Percentiles rank a stretch among this genome's conserved stretches.
Conservation (phyloP, 2,113 vertebrate genomes). For the Catagonus wagneri region DNA sequence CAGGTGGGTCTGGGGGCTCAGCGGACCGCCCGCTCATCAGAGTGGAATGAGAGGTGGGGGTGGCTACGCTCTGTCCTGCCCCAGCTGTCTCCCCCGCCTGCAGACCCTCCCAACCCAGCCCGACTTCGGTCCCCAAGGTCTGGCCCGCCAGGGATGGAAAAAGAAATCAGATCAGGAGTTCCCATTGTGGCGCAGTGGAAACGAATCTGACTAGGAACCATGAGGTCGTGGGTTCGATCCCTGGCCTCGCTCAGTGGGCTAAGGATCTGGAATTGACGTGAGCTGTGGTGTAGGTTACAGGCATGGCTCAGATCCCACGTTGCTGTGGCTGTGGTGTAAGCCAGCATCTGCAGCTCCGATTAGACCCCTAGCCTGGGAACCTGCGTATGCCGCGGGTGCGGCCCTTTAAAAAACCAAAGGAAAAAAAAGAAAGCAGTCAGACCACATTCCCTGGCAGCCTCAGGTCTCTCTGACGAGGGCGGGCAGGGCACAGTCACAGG, state of each 20-base stretch:
- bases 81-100: not conserved
- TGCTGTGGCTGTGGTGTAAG: no score
- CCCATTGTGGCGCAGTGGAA: no score
- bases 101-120: not conserved
- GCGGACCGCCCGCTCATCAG: not conserved
- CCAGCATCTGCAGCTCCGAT: no score
- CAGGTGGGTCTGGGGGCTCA: not conserved
- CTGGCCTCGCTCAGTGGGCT: no score
- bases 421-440: slow-evolving; percentile 16
- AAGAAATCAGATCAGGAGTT: not conserved
- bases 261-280: no score
- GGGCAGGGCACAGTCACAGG: not conserved
- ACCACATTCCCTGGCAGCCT: not conserved
- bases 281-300: no score
- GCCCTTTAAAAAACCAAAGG: no score
- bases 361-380: no score
- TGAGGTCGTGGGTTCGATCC: no score
- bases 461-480: not conserved
- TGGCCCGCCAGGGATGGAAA: not conserved
- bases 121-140: not conserved
- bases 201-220: no score
- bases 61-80: not conserved
- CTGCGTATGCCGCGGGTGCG: no score
- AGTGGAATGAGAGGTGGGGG: rapidly evolving
- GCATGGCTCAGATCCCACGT: no score